Evolutionary conservation across 2,888 invertebrate species (phyloP).

Genomic region (Drosophila neutralis): DNA sequence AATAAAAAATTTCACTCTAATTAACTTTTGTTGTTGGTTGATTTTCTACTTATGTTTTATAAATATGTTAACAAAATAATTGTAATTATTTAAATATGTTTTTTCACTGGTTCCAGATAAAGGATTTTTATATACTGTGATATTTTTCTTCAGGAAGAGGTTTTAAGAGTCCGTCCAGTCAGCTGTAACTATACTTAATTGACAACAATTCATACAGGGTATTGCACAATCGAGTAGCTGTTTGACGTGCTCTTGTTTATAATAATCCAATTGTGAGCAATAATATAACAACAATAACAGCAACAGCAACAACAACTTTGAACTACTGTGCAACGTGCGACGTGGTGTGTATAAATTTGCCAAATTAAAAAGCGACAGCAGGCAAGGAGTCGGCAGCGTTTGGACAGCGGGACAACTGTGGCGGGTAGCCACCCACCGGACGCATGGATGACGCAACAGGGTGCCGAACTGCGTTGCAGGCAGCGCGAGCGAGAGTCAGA

Average conservation of each 20-base stretch:
- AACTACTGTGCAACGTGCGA: constrained; percentile 72
- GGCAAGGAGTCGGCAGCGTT: constrained; percentile 28
- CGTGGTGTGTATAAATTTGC: constrained; percentile 78
- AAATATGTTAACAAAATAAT: not conserved
- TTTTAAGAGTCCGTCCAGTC: not conserved
- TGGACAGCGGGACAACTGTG: constrained; percentile 26
- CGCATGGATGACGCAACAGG: constrained; percentile 82
- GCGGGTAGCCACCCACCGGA: constrained; percentile 73
- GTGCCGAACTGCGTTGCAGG: constrained; percentile 48
- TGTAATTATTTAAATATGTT: not conserved
- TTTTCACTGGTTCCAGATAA: not conserved
- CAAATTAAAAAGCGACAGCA: constrained; percentile 79
- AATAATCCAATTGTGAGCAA: constrained; percentile 50
- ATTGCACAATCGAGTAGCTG: not conserved
- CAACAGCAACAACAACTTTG: constrained; percentile 44
- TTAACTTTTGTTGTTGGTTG: not conserved
- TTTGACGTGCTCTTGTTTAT: not conserved
- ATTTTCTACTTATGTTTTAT: accelerated
- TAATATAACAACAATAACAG: constrained; percentile 44
- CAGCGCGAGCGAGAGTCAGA: not conserved
- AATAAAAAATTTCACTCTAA: not conserved
- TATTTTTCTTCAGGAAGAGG: not conserved
- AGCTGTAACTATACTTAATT: not conserved
- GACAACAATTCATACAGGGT: constrained; percentile 7
- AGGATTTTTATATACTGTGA: not conserved